phyloP scores from a whole-genome alignment of 2,113 vertebrate species.

The Sphyrna mokarran region DNA sequence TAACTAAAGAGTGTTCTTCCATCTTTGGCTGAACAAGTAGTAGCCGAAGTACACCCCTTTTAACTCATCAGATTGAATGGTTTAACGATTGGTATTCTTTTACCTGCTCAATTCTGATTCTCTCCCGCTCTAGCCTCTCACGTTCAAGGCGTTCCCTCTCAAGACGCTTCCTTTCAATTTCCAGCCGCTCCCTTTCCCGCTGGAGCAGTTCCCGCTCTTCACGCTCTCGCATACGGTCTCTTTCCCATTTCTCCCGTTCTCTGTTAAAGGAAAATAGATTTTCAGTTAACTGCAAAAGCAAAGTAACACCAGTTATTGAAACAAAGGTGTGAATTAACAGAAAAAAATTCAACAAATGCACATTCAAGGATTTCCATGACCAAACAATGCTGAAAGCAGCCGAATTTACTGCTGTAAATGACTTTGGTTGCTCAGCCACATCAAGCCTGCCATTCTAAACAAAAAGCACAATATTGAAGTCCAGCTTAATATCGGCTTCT shows the following conservation, averaged over 20 bases:
- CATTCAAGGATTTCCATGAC: background rate
- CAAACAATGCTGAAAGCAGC: background rate
- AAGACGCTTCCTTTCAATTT: slow-evolving; percentile 78
- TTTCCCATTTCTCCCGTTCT: slow-evolving; percentile 70
- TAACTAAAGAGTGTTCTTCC: background rate
- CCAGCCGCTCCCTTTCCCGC: slow-evolving; percentile 73
- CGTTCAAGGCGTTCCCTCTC: slow-evolving; percentile 84
- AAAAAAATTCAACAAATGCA: background rate
- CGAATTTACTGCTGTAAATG: background rate
- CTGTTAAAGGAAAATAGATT: slow-evolving; percentile 41
- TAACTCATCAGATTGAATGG: background rate
- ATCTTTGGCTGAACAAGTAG: background rate
- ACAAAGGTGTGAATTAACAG: background rate
- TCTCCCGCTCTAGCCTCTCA: slow-evolving; percentile 81
- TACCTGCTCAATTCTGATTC: slow-evolving; percentile 74
- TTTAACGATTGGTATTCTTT: background rate
- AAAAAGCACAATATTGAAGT: background rate
- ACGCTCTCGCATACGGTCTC: slow-evolving; percentile 74
- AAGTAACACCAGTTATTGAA: background rate
- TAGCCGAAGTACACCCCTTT: background rate
- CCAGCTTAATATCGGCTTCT: background rate
- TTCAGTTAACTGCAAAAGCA: background rate
- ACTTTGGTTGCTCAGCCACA: background rate
- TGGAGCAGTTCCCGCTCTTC: slow-evolving; percentile 78
- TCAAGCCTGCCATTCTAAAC: background rate